Conservation (phyloP, 2,888 invertebrate genomes). For the Drosophila paracracens region DNA sequence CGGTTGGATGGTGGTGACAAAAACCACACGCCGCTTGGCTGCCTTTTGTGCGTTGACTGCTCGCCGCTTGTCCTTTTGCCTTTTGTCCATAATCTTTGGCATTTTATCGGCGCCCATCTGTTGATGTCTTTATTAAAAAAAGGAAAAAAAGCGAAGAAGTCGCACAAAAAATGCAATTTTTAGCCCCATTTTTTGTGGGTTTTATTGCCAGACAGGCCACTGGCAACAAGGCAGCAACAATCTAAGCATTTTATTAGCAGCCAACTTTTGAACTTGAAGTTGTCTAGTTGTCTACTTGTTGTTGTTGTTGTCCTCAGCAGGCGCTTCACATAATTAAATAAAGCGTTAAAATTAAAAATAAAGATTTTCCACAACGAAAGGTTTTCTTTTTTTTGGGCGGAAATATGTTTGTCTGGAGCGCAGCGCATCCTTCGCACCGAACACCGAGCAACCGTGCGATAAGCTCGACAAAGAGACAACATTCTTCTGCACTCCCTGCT, state of each 20-base stretch:
- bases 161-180: conserved; percentile 65
- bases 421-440: conserved; percentile 32
- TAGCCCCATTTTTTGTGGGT: conserved; percentile 77
- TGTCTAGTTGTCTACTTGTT: conserved; percentile 50
- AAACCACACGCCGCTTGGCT: conserved; percentile 57
- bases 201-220: conserved; percentile 58
- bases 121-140: conserved; percentile 82
- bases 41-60: conserved; percentile 38
- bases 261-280: conserved; percentile 65
- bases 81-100: conserved; percentile 81
- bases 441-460: conserved; percentile 28
- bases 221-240: conserved; percentile 18
- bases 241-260: conserved; percentile 68
- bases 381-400: conserved; percentile 32
- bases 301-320: conserved; percentile 59
- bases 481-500: conserved; percentile 21
- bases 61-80: conserved; percentile 23
- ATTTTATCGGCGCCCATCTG: conserved; percentile 82
- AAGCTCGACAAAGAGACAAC: conserved; percentile 52
- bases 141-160: conserved; percentile 14
- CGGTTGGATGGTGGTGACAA: conserved; percentile 35
- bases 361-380: conserved; percentile 66
- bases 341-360: conserved; percentile 82
- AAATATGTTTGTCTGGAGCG: conserved; percentile 66
- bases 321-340: conserved; percentile 80